These are phyloP conservation scores for Myrmecophaga tridactyla DNA, from an alignment of 2,113 vertebrate species.

Conservation along the genomic window DNA sequence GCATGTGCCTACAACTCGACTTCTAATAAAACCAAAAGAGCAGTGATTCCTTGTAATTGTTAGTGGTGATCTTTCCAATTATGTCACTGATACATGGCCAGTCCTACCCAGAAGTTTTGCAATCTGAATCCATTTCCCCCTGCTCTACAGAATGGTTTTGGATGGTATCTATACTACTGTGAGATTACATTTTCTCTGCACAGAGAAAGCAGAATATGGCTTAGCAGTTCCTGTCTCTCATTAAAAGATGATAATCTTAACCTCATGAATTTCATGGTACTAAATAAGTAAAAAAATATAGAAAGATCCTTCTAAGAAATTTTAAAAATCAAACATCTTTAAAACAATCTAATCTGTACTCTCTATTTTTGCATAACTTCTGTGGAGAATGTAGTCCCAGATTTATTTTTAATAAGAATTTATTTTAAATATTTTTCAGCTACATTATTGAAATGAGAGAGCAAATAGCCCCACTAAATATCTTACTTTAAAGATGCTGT, in stretches of 20 bases:
- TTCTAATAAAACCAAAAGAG: not conserved
- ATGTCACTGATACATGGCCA: not conserved
- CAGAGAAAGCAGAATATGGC: not conserved
- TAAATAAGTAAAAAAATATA: not conserved
- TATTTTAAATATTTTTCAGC: not conserved
- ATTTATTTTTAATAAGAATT: conserved; percentile 7
- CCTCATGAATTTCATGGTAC: not conserved
- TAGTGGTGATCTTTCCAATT: not conserved
- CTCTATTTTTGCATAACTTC: not conserved
- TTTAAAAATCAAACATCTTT: conserved; percentile 13
- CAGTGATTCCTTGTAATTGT: not conserved
- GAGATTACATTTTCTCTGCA: not conserved
- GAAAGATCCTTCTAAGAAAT: not conserved
- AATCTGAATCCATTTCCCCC: too few species aligned
- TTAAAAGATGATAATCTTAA: not conserved
- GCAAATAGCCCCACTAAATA: not conserved
- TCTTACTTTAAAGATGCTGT: conserved; percentile 13
- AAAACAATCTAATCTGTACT: conserved; percentile 26
- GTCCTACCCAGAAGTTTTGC: not conserved
- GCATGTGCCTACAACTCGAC: not conserved
- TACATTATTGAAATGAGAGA: not conserved
- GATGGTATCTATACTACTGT: too few species aligned
- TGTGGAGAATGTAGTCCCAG: not conserved
- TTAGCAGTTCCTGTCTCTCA: not conserved
- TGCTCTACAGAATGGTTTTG: not conserved